Percentiles rank a stretch among this genome's conserved stretches.
Conservation (phyloP, 2,797 vertebrate species). For the Sylvilagus floridanus region DNA sequence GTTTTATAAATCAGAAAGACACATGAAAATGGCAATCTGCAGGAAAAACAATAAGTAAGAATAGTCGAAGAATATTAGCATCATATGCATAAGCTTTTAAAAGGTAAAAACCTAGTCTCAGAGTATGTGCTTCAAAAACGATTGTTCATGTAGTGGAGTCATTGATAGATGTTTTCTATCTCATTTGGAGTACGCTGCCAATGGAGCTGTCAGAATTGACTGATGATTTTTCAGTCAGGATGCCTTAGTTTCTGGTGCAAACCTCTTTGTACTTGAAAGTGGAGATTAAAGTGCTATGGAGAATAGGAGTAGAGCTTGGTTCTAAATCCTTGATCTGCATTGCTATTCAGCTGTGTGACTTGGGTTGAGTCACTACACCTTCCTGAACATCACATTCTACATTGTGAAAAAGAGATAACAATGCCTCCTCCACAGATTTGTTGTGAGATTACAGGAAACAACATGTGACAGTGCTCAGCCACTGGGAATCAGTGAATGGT, state of each 20-base stretch:
- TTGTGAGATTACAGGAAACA: background rate
- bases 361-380: background rate
- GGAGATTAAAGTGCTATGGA: background rate
- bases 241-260: background rate
- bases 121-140: constrained; percentile 26
- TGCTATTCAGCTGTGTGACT: background rate
- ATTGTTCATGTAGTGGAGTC: background rate
- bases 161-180: background rate
- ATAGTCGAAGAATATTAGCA: background rate
- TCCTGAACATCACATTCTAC: background rate
- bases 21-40: constrained; percentile 13
- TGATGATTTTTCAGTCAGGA: background rate
- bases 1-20: constrained; percentile 8
- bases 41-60: background rate
- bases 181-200: background rate
- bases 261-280: background rate
- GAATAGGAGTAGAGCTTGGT: background rate
- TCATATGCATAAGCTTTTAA: background rate
- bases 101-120: background rate
- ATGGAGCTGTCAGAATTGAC: background rate
- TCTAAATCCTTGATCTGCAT: background rate
- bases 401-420: background rate
- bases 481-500: background rate
- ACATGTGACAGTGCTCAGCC: no score
- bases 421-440: background rate